Conservation (phyloP, 2,797 vertebrate species). For the Chaenodraco wilsoni region DNA sequence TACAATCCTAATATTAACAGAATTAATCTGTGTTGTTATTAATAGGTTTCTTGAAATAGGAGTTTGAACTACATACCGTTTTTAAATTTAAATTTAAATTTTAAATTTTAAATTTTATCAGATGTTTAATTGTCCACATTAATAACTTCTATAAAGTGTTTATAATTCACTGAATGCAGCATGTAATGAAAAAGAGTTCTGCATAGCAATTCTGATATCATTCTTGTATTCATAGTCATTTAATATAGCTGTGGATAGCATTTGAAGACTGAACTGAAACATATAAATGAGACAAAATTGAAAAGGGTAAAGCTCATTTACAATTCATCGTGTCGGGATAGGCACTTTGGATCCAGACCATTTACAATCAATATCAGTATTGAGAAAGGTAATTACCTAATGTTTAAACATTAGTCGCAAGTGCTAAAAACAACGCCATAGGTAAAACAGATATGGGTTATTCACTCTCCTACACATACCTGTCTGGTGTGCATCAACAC, state of each 20-base stretch:
- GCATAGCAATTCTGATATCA: too few relatives aligned
- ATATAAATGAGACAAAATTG: neutral
- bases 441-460: neutral
- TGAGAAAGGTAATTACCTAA: neutral
- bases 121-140: conserved; percentile 1
- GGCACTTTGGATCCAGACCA: neutral
- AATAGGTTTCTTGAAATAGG: conserved; percentile 58
- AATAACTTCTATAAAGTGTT: neutral
- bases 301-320: neutral
- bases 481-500: conserved; percentile 1
- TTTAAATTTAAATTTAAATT: too few relatives aligned
- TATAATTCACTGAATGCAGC: neutral
- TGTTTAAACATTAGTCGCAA: neutral
- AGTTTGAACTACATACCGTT: conserved; percentile 65
- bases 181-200: too few relatives aligned
- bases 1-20: conserved; percentile 75
- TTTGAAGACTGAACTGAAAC: neutral
- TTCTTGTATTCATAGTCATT: too few relatives aligned
- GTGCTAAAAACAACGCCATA: neutral
- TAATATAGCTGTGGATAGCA: neutral
- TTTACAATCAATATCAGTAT: neutral
- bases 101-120: too few relatives aligned
- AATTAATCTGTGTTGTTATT: conserved; percentile 58
- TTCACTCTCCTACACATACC: neutral
- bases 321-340: neutral